Evolutionary conservation across 2,888 invertebrate species (phyloP).

Genomic region (Eupithecia tripunctaria): DNA sequence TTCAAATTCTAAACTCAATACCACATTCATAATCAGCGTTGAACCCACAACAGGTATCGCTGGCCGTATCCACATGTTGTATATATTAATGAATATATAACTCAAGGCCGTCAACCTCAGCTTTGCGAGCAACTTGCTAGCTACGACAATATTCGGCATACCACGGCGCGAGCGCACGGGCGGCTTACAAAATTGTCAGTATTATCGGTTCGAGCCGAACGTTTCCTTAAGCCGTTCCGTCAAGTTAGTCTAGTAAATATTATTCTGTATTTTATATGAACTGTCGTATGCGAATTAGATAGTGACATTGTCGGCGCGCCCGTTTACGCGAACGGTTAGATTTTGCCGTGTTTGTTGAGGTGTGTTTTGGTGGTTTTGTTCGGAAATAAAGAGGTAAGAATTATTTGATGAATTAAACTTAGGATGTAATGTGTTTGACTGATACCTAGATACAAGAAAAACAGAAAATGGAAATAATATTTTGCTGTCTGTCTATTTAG

Average conservation of each 20-base stretch:
- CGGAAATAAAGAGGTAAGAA: conserved; percentile 2
- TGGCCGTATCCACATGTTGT: conserved; percentile 43
- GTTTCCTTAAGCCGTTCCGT: conserved; percentile 7
- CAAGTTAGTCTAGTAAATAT: neutral
- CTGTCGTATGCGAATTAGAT: conserved; percentile 39
- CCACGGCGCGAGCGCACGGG: conserved; percentile 49
- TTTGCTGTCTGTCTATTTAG: neutral
- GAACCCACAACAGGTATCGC: conserved; percentile 58
- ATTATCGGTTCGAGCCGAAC: conserved; percentile 10
- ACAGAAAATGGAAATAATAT: neutral
- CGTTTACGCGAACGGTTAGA: conserved; percentile 3
- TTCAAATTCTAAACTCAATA: neutral
- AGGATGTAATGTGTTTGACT: neutral
- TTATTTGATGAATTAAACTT: neutral
- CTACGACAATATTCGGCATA: conserved; percentile 72
- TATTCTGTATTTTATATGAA: conserved; percentile 2
- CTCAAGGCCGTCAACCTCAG: conserved; percentile 70
- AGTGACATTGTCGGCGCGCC: neutral
- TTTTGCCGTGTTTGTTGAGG: neutral
- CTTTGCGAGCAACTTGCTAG: conserved; percentile 22
- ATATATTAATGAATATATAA: conserved; percentile 51
- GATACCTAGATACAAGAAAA: neutral
- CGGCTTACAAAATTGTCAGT: neutral
- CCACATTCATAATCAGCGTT: conserved; percentile 38
- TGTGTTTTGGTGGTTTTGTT: neutral